Conservation (phyloP, 2,888 invertebrate species). For the Drosophila prolongata region DNA sequence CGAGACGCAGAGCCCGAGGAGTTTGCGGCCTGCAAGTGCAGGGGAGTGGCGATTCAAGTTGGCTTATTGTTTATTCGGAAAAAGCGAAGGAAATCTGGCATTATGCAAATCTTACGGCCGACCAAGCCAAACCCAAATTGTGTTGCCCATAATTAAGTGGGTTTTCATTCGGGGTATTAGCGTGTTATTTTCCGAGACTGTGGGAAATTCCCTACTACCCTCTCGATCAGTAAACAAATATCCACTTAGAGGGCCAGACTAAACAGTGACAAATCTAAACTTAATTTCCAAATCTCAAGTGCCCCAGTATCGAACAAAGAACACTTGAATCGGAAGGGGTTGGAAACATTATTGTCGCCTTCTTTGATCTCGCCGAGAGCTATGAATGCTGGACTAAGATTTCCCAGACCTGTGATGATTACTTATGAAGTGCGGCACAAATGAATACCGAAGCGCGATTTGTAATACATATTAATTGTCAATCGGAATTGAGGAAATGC, state of each 20-base stretch:
- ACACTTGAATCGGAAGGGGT: conserved; percentile 13
- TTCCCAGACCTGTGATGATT: conserved; percentile 61
- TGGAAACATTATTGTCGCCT: conserved; percentile 51
- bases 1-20: conserved; percentile 21
- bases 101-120: conserved; percentile 51
- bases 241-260: conserved; percentile 40
- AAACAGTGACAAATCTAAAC: conserved; percentile 61
- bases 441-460: conserved; percentile 36
- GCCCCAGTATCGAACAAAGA: conserved; percentile 24
- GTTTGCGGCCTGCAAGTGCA: conserved; percentile 33
- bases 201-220: conserved; percentile 43
- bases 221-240: conserved; percentile 8
- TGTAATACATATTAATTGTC: conserved; percentile 68
- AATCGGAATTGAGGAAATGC: conserved; percentile 73
- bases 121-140: conserved; percentile 46
- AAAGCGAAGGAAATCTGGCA: conserved; percentile 38
- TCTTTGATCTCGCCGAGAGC: conserved; percentile 62
- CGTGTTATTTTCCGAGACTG: conserved; percentile 28
- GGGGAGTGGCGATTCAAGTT: conserved; percentile 54
- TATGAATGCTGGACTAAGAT: conserved; percentile 48
- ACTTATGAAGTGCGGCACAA: conserved; percentile 50
- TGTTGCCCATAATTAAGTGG: conserved; percentile 49
- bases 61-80: conserved; percentile 49
- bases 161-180: background rate
- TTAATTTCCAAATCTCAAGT: conserved; percentile 47